Percentiles rank a stretch among this genome's conserved stretches.
Conservation (phyloP, 2,113 vertebrate species). For the Synchiropus splendidus region DNA sequence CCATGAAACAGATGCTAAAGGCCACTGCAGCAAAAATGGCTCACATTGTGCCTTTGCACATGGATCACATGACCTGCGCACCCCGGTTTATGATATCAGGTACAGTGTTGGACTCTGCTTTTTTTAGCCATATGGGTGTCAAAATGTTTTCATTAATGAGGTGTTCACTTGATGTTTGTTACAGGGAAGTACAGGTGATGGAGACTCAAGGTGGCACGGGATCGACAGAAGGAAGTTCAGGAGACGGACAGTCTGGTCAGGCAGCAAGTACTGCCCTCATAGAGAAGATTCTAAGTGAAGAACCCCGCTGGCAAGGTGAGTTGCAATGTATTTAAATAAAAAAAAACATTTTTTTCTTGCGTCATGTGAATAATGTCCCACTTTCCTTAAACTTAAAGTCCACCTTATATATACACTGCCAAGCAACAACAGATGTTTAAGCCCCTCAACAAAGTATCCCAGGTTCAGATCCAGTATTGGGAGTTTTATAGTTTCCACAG, state of each 20-base stretch:
- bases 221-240: slow-evolving; percentile 73
- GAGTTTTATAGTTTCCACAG: too few species aligned
- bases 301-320: slow-evolving; percentile 93
- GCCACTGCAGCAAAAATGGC: slow-evolving; percentile 95
- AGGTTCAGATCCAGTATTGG: too few species aligned
- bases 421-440: too few species aligned
- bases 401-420: too few species aligned
- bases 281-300: slow-evolving; percentile 90
- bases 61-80: slow-evolving; percentile 92
- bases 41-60: slow-evolving; percentile 95
- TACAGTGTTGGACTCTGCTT: slow-evolving; percentile 27
- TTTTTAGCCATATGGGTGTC: neutral
- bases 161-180: slow-evolving; percentile 3
- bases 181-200: slow-evolving; percentile 91
- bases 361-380: too few species aligned
- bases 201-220: slow-evolving; percentile 85
- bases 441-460: too few species aligned
- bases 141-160: neutral
- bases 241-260: slow-evolving; percentile 84
- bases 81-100: slow-evolving; percentile 93
- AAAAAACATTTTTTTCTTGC: too few species aligned
- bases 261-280: slow-evolving; percentile 95
- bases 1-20: slow-evolving; percentile 93
- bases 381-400: too few species aligned
- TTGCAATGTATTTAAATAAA: neutral